A percentile compares a stretch with the other conserved stretches of the same genome.
Evolutionary conservation across 2,888 invertebrate species (phyloP).

Genomic region (Stictocephala bisonia): DNA sequence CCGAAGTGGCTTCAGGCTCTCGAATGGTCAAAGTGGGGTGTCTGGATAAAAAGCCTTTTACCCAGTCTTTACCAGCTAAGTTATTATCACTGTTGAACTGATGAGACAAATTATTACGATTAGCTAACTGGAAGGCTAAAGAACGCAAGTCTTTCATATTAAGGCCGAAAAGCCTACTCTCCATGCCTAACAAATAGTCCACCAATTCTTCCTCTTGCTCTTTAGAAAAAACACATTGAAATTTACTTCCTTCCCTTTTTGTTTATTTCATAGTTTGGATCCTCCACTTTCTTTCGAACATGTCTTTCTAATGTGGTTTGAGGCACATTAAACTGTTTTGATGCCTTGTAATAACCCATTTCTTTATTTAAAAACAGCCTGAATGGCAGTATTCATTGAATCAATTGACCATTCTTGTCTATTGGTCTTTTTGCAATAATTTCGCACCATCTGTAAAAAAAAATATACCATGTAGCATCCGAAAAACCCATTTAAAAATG

Average conservation of each 20-base stretch:
- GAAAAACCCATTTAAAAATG: too few species aligned
- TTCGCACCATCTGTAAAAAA: constrained; percentile 34
- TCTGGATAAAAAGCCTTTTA: constrained; percentile 59
- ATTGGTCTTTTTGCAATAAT: constrained; percentile 29
- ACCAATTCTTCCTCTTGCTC: constrained; percentile 56
- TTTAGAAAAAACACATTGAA: constrained; percentile 51
- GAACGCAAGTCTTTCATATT: constrained; percentile 57
- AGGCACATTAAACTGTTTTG: constrained; percentile 52
- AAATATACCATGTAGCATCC: too few species aligned
- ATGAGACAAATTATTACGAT: constrained; percentile 55
- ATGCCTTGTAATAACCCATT: constrained; percentile 53
- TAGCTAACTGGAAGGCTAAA: constrained; percentile 57
- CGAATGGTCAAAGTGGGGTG: constrained; percentile 59
- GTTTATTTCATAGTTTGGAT: constrained; percentile 20
- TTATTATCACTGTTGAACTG: too few species aligned
- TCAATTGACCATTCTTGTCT: constrained; percentile 29
- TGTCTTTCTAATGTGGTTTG: constrained; percentile 51
- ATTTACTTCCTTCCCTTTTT: constrained; percentile 51
- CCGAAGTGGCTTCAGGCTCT: constrained; percentile 59
- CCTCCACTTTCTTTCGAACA: constrained; percentile 44
- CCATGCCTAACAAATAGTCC: too few species aligned
- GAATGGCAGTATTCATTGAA: constrained; percentile 1
- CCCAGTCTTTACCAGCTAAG: constrained; percentile 61
- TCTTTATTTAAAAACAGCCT: constrained; percentile 44
- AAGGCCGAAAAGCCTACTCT: constrained; percentile 60